A percentile compares a stretch with the other conserved stretches of the same genome.
Evolutionary conservation across 1,140 invertebrate genomes (phyloP).

Genomic region (Trichonephila inaurata): DNA sequence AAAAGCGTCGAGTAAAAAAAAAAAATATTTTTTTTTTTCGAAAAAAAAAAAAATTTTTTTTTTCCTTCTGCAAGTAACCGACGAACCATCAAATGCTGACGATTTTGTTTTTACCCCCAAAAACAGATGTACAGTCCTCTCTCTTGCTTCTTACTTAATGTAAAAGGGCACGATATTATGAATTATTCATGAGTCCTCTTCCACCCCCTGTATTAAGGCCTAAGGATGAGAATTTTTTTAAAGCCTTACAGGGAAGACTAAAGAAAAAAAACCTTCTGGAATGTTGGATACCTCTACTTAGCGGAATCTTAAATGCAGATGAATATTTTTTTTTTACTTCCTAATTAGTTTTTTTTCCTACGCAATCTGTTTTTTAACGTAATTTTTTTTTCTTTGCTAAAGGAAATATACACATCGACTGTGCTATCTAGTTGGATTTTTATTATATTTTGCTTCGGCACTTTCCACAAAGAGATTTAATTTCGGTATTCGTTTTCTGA

Average conservation of each 20-base stretch:
- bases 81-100: slow-evolving; percentile 43
- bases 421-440: too few species aligned
- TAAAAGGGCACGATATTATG: slow-evolving; percentile 58
- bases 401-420: too few species aligned
- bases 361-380: not conserved
- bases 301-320: slow-evolving; percentile 19
- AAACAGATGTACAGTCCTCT: slow-evolving; percentile 57
- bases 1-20: not conserved
- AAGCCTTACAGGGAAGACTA: too few species aligned
- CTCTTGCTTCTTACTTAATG: slow-evolving; percentile 29
- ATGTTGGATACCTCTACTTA: slow-evolving; percentile 15
- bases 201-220: not conserved
- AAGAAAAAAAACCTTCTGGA: not conserved
- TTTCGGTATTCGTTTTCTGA: too few species aligned
- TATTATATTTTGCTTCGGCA: too few species aligned
- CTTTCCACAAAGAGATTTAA: too few species aligned
- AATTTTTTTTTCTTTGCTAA: not conserved
- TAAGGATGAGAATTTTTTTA: not conserved
- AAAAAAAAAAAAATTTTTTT: not conserved
- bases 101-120: slow-evolving; percentile 2
- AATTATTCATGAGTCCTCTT: slow-evolving; percentile 60
- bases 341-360: slow-evolving; percentile 40
- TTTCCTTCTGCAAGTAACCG: not conserved
- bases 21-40: not conserved
- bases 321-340: slow-evolving; percentile 30